Percentiles rank a stretch among this genome's conserved stretches.
These are phyloP conservation scores for Drosophila formosana DNA, from an alignment of 2,888 invertebrate genomes.

Conservation along the genomic window DNA sequence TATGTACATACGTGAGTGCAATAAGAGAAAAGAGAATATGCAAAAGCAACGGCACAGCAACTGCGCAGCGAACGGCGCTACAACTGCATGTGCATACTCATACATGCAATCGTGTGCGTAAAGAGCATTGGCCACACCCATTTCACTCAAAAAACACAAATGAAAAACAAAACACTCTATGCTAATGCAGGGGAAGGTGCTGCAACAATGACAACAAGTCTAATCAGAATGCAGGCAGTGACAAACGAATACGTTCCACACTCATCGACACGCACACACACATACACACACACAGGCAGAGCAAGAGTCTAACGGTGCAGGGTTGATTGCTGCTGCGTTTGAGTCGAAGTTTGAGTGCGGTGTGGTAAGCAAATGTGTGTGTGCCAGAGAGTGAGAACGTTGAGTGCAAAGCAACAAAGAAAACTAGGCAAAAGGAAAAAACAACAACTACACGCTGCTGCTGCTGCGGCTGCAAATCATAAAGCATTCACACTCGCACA, in stretches of 20 bases:
- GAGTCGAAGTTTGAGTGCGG: conserved; percentile 53
- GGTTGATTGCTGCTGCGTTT: conserved; percentile 55
- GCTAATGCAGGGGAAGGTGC: conserved; percentile 72
- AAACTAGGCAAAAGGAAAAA: conserved; percentile 60
- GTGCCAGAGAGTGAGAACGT: conserved; percentile 39
- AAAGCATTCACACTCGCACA: conserved; percentile 63
- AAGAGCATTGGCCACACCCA: conserved; percentile 77
- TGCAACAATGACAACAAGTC: conserved; percentile 54
- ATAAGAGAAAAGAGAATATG: conserved; percentile 55
- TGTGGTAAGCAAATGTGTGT: conserved; percentile 24
- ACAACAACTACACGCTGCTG: conserved; percentile 13
- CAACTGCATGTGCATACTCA: conserved; percentile 41
- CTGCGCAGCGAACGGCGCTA: conserved; percentile 62
- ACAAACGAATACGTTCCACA: conserved; percentile 76
- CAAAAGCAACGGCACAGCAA: conserved; percentile 49
- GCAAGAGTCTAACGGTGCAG: conserved; percentile 61
- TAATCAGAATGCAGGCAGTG: conserved; percentile 74
- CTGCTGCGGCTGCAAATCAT: conserved; percentile 74
- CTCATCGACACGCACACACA: conserved; percentile 14
- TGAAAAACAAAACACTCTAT: conserved; percentile 52
- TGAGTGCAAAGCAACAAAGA: conserved; percentile 65
- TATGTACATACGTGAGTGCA: conserved; percentile 41
- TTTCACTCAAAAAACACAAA: conserved; percentile 61
- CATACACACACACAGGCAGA: conserved; percentile 5
- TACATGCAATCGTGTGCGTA: conserved; percentile 10